phyloP scores from a whole-genome alignment of 2,888 invertebrate species.

The Agrenia bidenticulata region DNA sequence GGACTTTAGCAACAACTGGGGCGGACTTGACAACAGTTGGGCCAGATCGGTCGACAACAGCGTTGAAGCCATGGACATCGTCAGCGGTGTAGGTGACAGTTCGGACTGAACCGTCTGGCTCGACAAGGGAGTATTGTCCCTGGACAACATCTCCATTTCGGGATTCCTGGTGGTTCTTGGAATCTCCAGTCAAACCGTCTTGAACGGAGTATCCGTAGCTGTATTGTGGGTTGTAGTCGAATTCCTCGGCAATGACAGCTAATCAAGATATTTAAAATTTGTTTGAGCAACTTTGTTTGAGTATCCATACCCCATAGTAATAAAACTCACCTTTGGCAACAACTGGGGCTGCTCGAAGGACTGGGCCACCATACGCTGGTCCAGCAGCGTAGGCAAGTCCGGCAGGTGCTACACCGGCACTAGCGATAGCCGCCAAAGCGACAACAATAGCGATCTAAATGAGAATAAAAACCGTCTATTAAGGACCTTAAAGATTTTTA shows the following conservation, averaged over 20 bases:
- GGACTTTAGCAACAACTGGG: conserved; percentile 21
- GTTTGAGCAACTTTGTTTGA: too few species aligned
- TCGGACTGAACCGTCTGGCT: conserved; percentile 39
- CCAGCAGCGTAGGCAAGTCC: neutral
- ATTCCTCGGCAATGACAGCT: too few species aligned
- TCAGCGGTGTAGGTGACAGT: conserved; percentile 51
- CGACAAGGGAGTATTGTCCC: conserved; percentile 44
- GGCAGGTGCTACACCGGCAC: conserved; percentile 33
- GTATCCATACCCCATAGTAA: too few species aligned
- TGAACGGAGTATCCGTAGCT: conserved; percentile 45
- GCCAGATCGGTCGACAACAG: conserved; percentile 44
- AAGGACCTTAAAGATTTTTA: neutral
- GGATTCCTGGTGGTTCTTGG: conserved; percentile 37
- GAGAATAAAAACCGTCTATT: neutral
- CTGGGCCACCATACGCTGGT: conserved; percentile 11
- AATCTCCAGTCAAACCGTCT: conserved; percentile 44
- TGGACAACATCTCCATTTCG: conserved; percentile 46
- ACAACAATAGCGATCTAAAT: conserved; percentile 28
- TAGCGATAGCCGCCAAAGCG: conserved; percentile 26
- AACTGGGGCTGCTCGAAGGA: conserved; percentile 22
- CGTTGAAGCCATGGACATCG: conserved; percentile 50
- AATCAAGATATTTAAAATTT: too few species aligned
- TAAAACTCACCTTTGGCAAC: conserved; percentile 7
- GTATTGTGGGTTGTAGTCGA: conserved; percentile 24
- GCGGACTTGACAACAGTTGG: conserved; percentile 18